phyloP scores from a whole-genome alignment of 2,888 invertebrate genomes.

The Amitus sp. region DNA sequence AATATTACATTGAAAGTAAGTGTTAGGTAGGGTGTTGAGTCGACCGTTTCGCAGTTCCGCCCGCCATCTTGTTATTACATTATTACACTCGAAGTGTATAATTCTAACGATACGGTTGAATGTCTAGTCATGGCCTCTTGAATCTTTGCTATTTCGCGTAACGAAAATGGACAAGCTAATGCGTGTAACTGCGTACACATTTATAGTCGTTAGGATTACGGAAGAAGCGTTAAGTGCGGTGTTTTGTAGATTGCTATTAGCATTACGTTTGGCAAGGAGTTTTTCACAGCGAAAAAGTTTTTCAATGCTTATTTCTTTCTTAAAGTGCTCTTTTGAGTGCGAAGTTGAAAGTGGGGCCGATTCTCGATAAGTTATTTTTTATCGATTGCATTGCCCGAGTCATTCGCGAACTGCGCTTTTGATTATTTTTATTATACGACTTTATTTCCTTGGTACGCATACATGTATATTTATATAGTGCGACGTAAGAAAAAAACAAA shows the following conservation, averaged over 20 bases:
- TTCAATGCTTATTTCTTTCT: conserved; percentile 17
- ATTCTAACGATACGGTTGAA: conserved; percentile 57
- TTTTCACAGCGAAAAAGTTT: conserved; percentile 49
- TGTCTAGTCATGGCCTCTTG: conserved; percentile 66
- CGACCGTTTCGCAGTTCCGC: conserved; percentile 60
- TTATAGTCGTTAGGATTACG: conserved; percentile 5
- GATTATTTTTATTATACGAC: no score
- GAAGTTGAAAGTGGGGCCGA: no score
- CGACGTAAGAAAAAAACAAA: background rate
- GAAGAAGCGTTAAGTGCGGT: no score
- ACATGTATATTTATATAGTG: conserved; percentile 23
- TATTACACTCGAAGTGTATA: conserved; percentile 51
- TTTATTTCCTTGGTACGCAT: conserved; percentile 32
- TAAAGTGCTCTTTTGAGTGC: no score
- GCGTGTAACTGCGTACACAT: conserved; percentile 34
- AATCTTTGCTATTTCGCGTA: conserved; percentile 56
- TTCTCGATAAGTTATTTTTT: no score
- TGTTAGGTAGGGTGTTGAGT: conserved; percentile 56
- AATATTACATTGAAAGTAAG: conserved; percentile 41
- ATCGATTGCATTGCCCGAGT: conserved; percentile 1
- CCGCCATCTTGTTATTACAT: conserved; percentile 65
- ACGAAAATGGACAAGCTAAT: conserved; percentile 28
- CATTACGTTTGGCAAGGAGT: conserved; percentile 46
- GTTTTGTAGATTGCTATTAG: conserved; percentile 35
- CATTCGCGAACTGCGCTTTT: no score